A percentile compares a stretch with the other conserved stretches of the same genome.
Conservation (phyloP, 2,113 vertebrate species). For the Regulus satrapa region DNA sequence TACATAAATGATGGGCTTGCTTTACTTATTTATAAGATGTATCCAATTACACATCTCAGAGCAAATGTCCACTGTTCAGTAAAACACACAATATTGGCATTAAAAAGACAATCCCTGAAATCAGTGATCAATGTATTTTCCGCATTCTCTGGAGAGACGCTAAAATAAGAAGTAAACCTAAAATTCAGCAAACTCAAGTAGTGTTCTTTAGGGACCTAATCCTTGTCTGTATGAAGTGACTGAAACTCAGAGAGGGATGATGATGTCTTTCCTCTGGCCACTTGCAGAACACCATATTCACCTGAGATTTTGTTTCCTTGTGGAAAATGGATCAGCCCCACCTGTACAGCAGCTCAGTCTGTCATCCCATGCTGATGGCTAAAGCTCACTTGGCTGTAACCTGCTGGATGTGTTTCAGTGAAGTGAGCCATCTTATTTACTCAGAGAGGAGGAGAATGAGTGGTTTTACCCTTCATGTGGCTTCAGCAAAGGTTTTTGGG, state of each 20-base stretch:
- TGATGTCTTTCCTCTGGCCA: background rate
- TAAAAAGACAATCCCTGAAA: background rate
- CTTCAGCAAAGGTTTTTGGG: background rate
- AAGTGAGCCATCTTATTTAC: background rate
- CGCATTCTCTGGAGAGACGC: background rate
- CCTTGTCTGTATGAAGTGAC: background rate
- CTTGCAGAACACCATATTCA: background rate
- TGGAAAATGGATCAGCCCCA: background rate
- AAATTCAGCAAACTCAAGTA: background rate
- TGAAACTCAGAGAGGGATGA: background rate
- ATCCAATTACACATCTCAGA: conserved; percentile 32
- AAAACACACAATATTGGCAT: background rate
- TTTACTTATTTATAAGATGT: conserved; percentile 56
- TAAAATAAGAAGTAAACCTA: background rate
- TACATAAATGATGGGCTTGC: conserved; percentile 49
- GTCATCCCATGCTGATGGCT: background rate
- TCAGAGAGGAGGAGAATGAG: background rate
- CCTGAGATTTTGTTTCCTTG: background rate
- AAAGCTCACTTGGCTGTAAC: background rate
- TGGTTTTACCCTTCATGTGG: background rate
- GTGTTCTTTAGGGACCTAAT: background rate
- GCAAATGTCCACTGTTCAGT: background rate
- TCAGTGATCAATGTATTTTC: background rate
- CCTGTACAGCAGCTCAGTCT: background rate
- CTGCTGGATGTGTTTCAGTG: background rate